phyloP scores from a whole-genome alignment of 37 sponge, comb jelly and placozoan species.

The Theonella swinhoei region DNA sequence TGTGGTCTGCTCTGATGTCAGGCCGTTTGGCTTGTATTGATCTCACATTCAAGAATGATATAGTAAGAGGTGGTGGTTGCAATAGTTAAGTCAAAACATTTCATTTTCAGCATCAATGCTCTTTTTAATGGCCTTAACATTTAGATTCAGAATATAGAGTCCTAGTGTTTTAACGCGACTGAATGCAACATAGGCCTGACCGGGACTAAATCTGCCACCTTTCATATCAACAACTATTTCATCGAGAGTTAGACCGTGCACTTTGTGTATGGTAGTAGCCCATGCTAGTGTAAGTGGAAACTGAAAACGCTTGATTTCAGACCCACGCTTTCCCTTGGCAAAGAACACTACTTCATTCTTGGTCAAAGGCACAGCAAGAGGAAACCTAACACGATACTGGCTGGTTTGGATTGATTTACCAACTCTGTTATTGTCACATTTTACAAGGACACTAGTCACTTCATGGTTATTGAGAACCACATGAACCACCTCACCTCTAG shows the following conservation, averaged over 20 bases:
- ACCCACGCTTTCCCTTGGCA: background rate
- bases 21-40: conserved; percentile 21
- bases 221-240: conserved; percentile 45
- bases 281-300: conserved; percentile 20
- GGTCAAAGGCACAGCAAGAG: conserved; percentile 38
- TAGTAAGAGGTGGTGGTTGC: conserved; percentile 7
- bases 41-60: conserved; percentile 39
- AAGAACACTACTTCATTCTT: conserved; percentile 42
- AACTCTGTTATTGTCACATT: conserved; percentile 41
- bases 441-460: conserved; percentile 35
- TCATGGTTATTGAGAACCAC: conserved; percentile 16
- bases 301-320: conserved; percentile 16
- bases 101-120: conserved; percentile 8
- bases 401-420: conserved; percentile 31
- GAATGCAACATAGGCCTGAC: conserved; percentile 53
- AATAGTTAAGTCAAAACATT: background rate
- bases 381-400: background rate
- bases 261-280: conserved; percentile 52
- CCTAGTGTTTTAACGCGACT: conserved; percentile 27
- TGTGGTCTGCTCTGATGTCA: conserved; percentile 10
- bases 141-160: conserved; percentile 26
- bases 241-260: conserved; percentile 36
- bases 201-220: conserved; percentile 18
- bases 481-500: conserved; percentile 28
- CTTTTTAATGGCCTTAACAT: conserved; percentile 14